Percentiles rank a stretch among this genome's conserved stretches.
Evolutionary conservation across 1,140 invertebrate species (phyloP).

Genomic region (Dolichoris vasculosae): DNA sequence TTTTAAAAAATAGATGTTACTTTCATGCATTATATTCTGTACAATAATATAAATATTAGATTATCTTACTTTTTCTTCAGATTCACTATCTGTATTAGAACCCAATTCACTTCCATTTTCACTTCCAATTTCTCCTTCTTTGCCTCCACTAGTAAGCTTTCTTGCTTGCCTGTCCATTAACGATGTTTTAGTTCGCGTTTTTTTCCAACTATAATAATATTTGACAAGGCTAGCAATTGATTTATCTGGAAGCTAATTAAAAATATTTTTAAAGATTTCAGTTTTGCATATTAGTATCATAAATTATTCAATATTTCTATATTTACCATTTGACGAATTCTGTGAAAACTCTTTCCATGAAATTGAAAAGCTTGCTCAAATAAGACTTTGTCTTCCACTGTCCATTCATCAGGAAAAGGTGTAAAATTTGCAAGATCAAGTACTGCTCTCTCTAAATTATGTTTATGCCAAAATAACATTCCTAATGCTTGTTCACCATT

Average conservation of each 20-base stretch:
- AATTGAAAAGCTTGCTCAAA: conserved; percentile 99
- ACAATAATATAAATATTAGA: conserved; percentile 40
- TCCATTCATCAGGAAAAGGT: conserved; percentile 98
- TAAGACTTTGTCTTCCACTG: conserved; percentile 96
- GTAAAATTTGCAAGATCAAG: conserved; percentile 97
- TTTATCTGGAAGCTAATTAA: conserved; percentile 91
- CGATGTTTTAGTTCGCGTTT: conserved; percentile 91
- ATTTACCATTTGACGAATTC: conserved; percentile 96
- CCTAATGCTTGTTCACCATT: conserved; percentile 97
- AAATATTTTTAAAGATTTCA: background rate
- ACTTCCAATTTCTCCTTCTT: conserved; percentile 81
- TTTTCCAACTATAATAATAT: conserved; percentile 99
- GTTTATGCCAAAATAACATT: conserved; percentile 99
- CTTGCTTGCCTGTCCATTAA: conserved; percentile 93
- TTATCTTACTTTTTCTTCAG: conserved; percentile 89
- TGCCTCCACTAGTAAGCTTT: conserved; percentile 78
- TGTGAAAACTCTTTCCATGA: conserved; percentile 98
- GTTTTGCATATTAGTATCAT: background rate
- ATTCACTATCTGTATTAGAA: conserved; percentile 90
- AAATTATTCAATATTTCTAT: background rate
- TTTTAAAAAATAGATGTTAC: conserved; percentile 26
- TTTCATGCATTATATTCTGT: conserved; percentile 54
- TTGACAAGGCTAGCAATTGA: conserved; percentile 96
- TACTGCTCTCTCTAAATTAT: conserved; percentile 93
- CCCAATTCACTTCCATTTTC: conserved; percentile 84